Percentiles rank a stretch among this genome's conserved stretches.
Evolutionary conservation across 2,797 vertebrate species (phyloP).

Genomic region (Rhinella marina): DNA sequence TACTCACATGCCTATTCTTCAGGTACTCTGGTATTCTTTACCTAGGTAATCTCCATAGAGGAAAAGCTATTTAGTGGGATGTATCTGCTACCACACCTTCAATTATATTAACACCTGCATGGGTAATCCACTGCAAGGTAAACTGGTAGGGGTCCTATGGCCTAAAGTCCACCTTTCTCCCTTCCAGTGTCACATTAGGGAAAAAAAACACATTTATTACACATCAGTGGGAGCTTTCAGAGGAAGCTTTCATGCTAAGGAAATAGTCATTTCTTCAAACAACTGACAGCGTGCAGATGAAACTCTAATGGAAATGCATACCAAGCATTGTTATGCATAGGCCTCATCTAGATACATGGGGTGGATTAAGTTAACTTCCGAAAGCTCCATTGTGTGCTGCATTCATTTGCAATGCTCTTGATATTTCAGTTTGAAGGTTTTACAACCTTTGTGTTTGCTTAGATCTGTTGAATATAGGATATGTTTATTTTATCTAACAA

Average conservation of each 20-base stretch:
- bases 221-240: conserved; percentile 80
- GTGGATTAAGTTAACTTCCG: conserved; percentile 93
- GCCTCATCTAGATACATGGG: conserved; percentile 89
- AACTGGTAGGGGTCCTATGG: conserved; percentile 81
- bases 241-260: conserved; percentile 89
- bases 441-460: conserved; percentile 90
- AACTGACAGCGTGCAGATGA: conserved; percentile 90
- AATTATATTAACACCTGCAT: conserved; percentile 94
- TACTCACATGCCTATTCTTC: conserved; percentile 89
- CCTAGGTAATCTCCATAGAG: conserved; percentile 89
- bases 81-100: conserved; percentile 89
- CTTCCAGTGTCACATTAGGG: conserved; percentile 72
- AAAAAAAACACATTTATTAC: conserved; percentile 87
- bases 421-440: conserved; percentile 89
- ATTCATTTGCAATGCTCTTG: conserved; percentile 89
- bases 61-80: conserved; percentile 77
- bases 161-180: conserved; percentile 73
- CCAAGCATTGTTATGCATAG: conserved; percentile 84
- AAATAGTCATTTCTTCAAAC: conserved; percentile 96
- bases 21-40: conserved; percentile 83
- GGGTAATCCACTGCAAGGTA: conserved; percentile 82
- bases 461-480: conserved; percentile 77
- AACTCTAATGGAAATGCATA: conserved; percentile 91
- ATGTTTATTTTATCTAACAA: conserved; percentile 77
- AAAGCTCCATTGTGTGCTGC: conserved; percentile 89